phyloP scores from a whole-genome alignment of 2,888 invertebrate genomes.

The Epirrhoe tristata region DNA sequence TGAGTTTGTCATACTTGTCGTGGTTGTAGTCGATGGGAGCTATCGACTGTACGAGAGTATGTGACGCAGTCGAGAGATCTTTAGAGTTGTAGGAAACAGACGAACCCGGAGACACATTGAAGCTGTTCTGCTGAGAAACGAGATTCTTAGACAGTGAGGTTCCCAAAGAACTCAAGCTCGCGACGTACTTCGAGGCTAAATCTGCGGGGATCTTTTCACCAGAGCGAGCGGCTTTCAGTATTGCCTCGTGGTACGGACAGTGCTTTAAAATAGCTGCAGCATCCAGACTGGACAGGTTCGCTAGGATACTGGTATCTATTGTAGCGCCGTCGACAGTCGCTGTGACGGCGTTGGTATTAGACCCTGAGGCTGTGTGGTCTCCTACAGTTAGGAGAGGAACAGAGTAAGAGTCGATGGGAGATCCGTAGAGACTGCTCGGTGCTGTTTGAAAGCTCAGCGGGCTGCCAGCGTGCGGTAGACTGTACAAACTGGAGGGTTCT shows the following conservation, averaged over 20 bases:
- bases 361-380: slow-evolving; percentile 80
- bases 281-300: slow-evolving; percentile 71
- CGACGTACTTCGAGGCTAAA: slow-evolving; percentile 81
- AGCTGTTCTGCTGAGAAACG: slow-evolving; percentile 48
- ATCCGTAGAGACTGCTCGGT: slow-evolving; percentile 71
- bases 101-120: slow-evolving; percentile 59
- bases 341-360: slow-evolving; percentile 67
- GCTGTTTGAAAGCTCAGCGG: slow-evolving; percentile 77
- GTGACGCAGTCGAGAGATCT: slow-evolving; percentile 66
- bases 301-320: slow-evolving; percentile 61
- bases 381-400: slow-evolving; percentile 79
- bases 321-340: slow-evolving; percentile 74
- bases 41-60: slow-evolving; percentile 64
- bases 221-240: slow-evolving; percentile 73
- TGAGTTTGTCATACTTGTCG: slow-evolving; percentile 61
- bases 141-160: slow-evolving; percentile 76
- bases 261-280: slow-evolving; percentile 81
- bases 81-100: slow-evolving; percentile 63
- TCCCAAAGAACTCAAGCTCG: slow-evolving; percentile 81
- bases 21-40: slow-evolving; percentile 45
- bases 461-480: slow-evolving; percentile 77
- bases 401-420: slow-evolving; percentile 82
- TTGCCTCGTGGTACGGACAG: slow-evolving; percentile 82
- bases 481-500: slow-evolving; percentile 81
- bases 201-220: slow-evolving; percentile 79